These are phyloP conservation scores for Epizoanthus illoricatus DNA, from an alignment of 92 coral and sea anemone genomes.

Conservation along the genomic window DNA sequence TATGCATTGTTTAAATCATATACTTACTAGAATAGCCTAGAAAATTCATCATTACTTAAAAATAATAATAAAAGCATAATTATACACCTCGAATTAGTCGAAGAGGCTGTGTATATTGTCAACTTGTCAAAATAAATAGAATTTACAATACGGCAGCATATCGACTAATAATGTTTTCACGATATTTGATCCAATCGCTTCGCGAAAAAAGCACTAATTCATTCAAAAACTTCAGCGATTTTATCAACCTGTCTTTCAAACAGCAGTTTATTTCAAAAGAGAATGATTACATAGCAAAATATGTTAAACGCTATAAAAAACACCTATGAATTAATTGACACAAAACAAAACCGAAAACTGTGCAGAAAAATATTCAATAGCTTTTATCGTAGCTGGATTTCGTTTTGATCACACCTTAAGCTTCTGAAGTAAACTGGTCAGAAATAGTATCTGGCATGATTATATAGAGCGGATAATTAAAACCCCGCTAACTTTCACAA, in stretches of 20 bases:
- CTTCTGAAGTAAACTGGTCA: background rate
- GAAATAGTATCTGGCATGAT: background rate
- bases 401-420: background rate
- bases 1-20: too few relatives aligned
- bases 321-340: background rate
- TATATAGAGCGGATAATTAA: background rate
- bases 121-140: too few relatives aligned
- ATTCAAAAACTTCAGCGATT: background rate
- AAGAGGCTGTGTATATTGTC: too few relatives aligned
- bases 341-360: background rate
- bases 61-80: too few relatives aligned
- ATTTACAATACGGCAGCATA: background rate
- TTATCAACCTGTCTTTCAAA: conserved; percentile 14
- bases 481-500: conserved; percentile 41
- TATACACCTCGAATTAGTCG: too few relatives aligned
- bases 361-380: background rate
- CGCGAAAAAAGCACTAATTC: background rate
- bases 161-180: background rate
- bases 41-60: too few relatives aligned
- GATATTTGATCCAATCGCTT: conserved; percentile 7
- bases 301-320: background rate
- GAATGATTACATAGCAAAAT: background rate
- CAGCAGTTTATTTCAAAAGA: background rate
- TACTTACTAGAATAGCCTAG: too few relatives aligned
- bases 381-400: background rate